phyloP scores from a whole-genome alignment of 1,140 invertebrate species.

The Marisa cornuarietis region DNA sequence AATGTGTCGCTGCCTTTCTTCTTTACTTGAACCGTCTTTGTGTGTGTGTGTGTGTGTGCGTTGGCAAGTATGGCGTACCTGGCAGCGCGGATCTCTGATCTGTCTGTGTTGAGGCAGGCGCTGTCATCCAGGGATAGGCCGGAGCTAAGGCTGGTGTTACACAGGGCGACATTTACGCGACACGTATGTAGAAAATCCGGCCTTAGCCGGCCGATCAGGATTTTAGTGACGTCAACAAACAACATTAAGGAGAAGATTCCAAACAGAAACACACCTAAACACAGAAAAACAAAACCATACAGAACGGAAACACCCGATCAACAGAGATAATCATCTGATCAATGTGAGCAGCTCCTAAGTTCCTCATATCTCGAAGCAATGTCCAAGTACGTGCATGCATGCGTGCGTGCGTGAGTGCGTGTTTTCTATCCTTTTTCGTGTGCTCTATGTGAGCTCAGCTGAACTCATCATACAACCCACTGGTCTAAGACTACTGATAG shows the following conservation, averaged over 20 bases:
- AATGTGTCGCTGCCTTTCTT: too few species aligned
- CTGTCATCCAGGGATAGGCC: constrained; percentile 37
- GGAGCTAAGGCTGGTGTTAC: constrained; percentile 16
- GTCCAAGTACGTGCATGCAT: too few species aligned
- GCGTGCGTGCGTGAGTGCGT: too few species aligned
- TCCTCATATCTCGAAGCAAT: too few species aligned
- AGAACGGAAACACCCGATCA: not conserved
- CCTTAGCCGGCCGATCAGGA: constrained; percentile 53
- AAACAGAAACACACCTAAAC: constrained; percentile 58
- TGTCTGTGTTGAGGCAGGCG: constrained; percentile 44
- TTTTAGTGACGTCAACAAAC: constrained; percentile 57
- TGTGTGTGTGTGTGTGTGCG: too few species aligned
- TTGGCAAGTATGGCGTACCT: constrained; percentile 35
- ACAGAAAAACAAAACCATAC: not conserved
- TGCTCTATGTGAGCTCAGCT: too few species aligned
- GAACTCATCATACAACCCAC: too few species aligned
- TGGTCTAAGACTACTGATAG: too few species aligned
- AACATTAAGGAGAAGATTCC: constrained; percentile 55
- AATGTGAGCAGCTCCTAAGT: too few species aligned
- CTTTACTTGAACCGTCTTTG: too few species aligned
- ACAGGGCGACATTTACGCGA: constrained; percentile 43
- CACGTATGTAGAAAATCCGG: constrained; percentile 59
- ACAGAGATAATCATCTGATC: too few species aligned
- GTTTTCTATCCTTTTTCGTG: too few species aligned
- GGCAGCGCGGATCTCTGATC: constrained; percentile 40